Conservation (phyloP, 2,888 invertebrate genomes). For the Phasia obesa region DNA sequence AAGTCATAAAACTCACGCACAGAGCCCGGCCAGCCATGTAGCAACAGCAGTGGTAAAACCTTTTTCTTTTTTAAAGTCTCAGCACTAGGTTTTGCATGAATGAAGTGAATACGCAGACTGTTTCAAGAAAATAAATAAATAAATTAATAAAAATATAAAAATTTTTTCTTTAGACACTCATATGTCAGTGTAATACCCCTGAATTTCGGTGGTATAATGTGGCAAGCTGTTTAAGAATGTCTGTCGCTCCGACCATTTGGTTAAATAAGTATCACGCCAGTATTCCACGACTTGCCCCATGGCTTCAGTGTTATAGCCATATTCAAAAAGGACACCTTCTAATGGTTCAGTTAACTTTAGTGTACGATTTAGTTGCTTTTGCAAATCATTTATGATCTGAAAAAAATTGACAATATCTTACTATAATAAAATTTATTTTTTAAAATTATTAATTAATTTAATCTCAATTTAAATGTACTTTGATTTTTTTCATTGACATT, state of each 20-base stretch:
- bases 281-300: constrained; percentile 87
- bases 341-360: constrained; percentile 84
- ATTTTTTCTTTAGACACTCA: too few species aligned
- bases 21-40: constrained; percentile 96
- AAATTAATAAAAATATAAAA: too few species aligned
- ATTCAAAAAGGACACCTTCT: constrained; percentile 88
- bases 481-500: too few species aligned
- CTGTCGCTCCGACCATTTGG: constrained; percentile 86
- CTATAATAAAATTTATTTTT: too few species aligned
- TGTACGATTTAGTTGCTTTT: constrained; percentile 84
- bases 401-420: too few species aligned
- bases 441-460: too few species aligned
- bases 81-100: constrained; percentile 84
- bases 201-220: constrained; percentile 90
- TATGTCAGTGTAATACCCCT: constrained; percentile 82
- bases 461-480: too few species aligned
- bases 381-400: constrained; percentile 84
- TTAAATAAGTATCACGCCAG: constrained; percentile 90
- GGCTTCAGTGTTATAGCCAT: constrained; percentile 90
- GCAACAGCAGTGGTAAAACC: constrained; percentile 87
- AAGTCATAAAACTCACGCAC: constrained; percentile 90
- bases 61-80: constrained; percentile 77
- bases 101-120: constrained; percentile 87
- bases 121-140: neutral
- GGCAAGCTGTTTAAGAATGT: constrained; percentile 87